Conservation (phyloP, 1,140 invertebrate genomes). For the Drosophila santomea region DNA sequence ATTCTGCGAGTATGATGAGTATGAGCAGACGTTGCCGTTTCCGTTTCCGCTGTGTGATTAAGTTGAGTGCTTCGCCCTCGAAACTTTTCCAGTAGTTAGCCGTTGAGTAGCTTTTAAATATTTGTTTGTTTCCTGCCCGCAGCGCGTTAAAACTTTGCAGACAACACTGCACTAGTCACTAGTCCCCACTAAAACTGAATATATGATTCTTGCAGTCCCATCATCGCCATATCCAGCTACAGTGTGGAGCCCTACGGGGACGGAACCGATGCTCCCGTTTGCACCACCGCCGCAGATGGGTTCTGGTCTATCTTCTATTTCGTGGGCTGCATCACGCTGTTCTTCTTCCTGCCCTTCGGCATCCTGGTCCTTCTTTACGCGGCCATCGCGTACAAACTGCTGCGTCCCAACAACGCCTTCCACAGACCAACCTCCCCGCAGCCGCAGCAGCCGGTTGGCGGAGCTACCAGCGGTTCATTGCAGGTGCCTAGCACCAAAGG, state of each 20-base stretch:
- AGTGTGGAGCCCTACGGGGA: constrained; percentile 89
- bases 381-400: constrained; percentile 91
- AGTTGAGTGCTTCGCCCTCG: constrained; percentile 62
- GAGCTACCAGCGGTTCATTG: neutral
- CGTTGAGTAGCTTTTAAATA: constrained; percentile 61
- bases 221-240: constrained; percentile 90
- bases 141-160: constrained; percentile 64
- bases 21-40: constrained; percentile 63
- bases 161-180: constrained; percentile 40
- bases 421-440: constrained; percentile 84
- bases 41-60: constrained; percentile 69
- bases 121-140: constrained; percentile 48
- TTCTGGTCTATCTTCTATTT: constrained; percentile 92
- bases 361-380: constrained; percentile 93
- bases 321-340: constrained; percentile 90
- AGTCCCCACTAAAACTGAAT: constrained; percentile 11
- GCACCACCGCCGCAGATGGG: constrained; percentile 89
- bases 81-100: constrained; percentile 51
- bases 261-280: constrained; percentile 88
- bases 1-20: constrained; percentile 35
- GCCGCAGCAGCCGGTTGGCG: constrained; percentile 31
- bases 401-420: constrained; percentile 85
- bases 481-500: constrained; percentile 49
- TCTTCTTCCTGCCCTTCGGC: constrained; percentile 93
- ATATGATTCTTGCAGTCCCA: constrained; percentile 88